Base-by-base conservation (phyloP, 2,113 vertebrate species). In the Osmerus mordax region DNA sequence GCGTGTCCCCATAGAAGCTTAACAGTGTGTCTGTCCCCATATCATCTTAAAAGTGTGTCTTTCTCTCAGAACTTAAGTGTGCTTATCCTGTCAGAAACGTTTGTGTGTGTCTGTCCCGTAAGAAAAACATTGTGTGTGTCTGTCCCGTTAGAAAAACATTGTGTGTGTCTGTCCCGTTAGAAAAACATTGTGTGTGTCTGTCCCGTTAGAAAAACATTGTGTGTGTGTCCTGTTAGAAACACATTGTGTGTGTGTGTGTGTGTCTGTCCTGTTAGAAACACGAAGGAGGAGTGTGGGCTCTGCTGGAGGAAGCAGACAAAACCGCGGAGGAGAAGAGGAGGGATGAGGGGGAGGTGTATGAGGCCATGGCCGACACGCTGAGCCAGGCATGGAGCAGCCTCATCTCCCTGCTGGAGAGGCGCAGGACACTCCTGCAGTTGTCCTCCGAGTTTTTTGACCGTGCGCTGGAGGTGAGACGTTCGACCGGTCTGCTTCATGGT, bases 321-420 rank as follows among this genome's bases (percentile, higher is more conserved):
- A 87, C 83, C 12, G 92, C 93, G 36, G 91, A 92, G 8, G 91
- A 91, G 61, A 90, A 91, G 76, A 36, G 16, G 63, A 2, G 85
- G 81, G 87, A 89, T 29, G 91, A 93, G 68, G 84, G 83, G 60
- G 87, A 83, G 28, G 89, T 97, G 72, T 92, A 91, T 0, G 80
- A 91, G 1, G 96, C 95, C 56, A 97, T 99, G 96, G 93, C 87
- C 0, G 67, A 84, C 0, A 94, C 93, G 0, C 89, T 98, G 76
- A 94, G 87, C 0, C 92, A 95, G 64, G 95, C 94, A 0, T 99
- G 97, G 97, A 83, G 81, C 36, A 83, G 92, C 12, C 91, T 99
- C 3, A 85, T 94, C 2, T 18, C 72, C 3, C 90, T 95, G 78
- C 86, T 99, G 13, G 87, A 94, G 76, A 94, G 88, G 69, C 87